Conservation (phyloP, 2,113 vertebrate genomes). For the Larimichthys polyactis region DNA sequence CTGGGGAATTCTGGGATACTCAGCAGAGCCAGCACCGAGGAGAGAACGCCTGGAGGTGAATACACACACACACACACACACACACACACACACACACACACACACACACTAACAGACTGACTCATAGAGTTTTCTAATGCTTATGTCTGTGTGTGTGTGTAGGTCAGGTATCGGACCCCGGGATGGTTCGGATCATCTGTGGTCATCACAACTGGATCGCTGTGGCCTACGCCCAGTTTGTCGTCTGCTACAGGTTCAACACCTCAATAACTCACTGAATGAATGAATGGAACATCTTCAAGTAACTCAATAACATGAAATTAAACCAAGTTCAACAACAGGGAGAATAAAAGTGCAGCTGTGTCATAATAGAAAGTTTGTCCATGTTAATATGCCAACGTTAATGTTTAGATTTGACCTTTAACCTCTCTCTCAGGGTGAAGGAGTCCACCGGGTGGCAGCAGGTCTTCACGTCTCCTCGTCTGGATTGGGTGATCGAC, state of each 20-base stretch:
- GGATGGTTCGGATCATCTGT: slow-evolving; percentile 91
- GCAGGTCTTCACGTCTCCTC: slow-evolving; percentile 91
- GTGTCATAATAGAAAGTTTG: no score
- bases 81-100: no score
- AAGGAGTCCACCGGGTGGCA: slow-evolving; percentile 95
- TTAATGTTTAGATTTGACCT: no score
- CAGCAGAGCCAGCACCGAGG: slow-evolving; percentile 82
- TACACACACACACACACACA: neutral
- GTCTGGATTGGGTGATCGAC: slow-evolving; percentile 92
- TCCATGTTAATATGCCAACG: no score
- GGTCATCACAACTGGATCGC: slow-evolving; percentile 97
- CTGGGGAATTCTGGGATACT: slow-evolving; percentile 88
- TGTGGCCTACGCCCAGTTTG: slow-evolving; percentile 91
- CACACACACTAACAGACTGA: neutral
- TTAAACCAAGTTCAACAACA: no score
- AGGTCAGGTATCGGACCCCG: slow-evolving; percentile 84
- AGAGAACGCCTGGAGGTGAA: slow-evolving; percentile 76
- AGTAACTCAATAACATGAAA: no score
- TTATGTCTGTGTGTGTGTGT: neutral
- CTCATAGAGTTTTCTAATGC: neutral
- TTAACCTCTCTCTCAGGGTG: slow-evolving; percentile 80
- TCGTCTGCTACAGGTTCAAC: slow-evolving; percentile 90
- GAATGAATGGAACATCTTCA: no score
- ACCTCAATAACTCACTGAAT: no score
- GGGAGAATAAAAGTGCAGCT: no score